phyloP scores from a whole-genome alignment of 2,797 vertebrate genomes.

The Hemitrygon akajei region DNA sequence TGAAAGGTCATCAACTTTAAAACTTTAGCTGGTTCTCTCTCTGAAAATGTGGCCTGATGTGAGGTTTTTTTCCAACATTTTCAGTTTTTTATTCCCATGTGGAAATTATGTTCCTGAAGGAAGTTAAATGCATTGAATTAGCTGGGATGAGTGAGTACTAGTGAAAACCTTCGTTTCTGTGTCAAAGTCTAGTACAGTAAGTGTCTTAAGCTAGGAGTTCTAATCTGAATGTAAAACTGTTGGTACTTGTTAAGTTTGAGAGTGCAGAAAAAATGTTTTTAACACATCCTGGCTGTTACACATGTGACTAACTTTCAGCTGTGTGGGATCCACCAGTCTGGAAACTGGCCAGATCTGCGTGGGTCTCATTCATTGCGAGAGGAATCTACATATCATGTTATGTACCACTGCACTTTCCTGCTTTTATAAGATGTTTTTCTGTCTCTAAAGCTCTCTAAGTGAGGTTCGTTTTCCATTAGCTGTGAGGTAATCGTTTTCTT shows the following conservation, averaged over 20 bases:
- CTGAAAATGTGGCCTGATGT: too few species aligned
- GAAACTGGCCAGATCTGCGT: background rate
- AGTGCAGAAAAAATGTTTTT: background rate
- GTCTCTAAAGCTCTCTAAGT: background rate
- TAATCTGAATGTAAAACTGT: background rate
- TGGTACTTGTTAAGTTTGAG: background rate
- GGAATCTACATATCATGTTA: background rate
- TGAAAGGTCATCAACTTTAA: too few species aligned
- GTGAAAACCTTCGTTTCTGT: background rate
- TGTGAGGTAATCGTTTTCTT: background rate
- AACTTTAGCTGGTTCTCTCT: too few species aligned
- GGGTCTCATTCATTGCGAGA: background rate
- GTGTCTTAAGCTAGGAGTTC: background rate
- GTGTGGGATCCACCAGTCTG: background rate
- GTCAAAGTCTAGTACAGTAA: background rate
- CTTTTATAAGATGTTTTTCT: background rate
- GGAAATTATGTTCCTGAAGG: background rate
- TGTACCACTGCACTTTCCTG: background rate
- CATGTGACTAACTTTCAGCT: background rate
- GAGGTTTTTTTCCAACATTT: too few species aligned
- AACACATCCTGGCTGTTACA: background rate
- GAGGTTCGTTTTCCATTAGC: background rate
- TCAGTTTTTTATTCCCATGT: background rate
- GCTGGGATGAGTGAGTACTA: background rate
- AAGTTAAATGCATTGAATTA: background rate